Base-by-base conservation (phyloP, 2,113 vertebrate genomes). In the Sialia sialis region DNA sequence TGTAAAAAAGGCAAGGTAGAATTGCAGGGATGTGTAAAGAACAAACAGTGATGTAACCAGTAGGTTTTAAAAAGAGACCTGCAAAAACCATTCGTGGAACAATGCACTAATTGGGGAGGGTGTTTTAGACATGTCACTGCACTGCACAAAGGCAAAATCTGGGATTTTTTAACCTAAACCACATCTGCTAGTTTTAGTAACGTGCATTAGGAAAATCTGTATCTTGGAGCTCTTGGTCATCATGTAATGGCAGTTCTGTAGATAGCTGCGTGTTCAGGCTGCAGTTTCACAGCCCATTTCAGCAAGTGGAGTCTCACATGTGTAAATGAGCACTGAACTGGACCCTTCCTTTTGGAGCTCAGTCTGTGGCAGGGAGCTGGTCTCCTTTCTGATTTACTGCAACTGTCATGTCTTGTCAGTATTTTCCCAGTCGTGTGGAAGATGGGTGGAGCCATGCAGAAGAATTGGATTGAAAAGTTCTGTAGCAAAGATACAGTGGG, bases 61-160 rank as follows among this genome's bases (percentile, higher is more conserved):
- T 39, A 78, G 41, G 15, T 84, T 93, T 91, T 84, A 49, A 68
- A 80, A 16, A 69, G 51, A 79, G 3, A 78, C 22, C 46, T 80
- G 54, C 38, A 86, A 81, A 82, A 68, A 32, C 17, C 89, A 60
- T 41, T 83, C 0, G 0, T 70, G 54, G 34, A 93, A 38, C 5
- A 6, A 44, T 58, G 76, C 39, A 21, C 12, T 76, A 52, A 10
- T 0, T 0, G 5, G 81, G 55, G 20, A 86, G n/a, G n/a, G 14
- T 66, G n/a, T 55, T 7, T 2, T 14, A 82, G 81, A 66, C 21
- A 11, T 49, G 84, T 85, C 90, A 93, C 86, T 89, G 27, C 88
- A 63, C 54, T 84, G 46, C 88, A 83, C 66, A 86, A 80, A 59
- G 72, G 84, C 75, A 89, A 88, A 92, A 86, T 66, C 82, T 93